Conservation (phyloP, 2,797 vertebrate species). For the Megaceryle alcyon region DNA sequence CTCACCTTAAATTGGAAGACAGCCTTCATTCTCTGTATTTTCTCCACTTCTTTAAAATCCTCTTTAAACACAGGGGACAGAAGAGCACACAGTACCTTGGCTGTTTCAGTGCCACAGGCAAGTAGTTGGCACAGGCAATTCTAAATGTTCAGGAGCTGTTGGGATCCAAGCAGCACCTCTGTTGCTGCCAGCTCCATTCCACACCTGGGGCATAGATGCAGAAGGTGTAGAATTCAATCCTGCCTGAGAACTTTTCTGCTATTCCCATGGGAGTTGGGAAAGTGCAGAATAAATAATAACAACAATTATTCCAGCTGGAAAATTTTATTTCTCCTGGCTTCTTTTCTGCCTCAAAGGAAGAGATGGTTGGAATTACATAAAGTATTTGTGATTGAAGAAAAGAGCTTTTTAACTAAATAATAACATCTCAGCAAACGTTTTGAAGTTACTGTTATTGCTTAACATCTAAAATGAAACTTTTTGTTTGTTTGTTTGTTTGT, state of each 20-base stretch:
- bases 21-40: not conserved
- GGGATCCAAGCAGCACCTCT: not conserved
- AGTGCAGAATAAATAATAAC: conserved; percentile 21
- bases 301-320: conserved; percentile 32
- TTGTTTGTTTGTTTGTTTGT: not conserved
- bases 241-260: not conserved
- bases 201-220: not conserved
- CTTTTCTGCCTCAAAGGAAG: conserved; percentile 3
- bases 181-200: not conserved
- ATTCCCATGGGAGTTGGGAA: not conserved
- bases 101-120: not conserved
- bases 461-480: conserved; percentile 39
- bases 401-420: conserved; percentile 19
- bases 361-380: conserved; percentile 30
- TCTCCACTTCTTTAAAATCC: not conserved
- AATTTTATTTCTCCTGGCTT: conserved; percentile 22
- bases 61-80: not conserved
- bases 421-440: not conserved
- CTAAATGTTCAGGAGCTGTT: not conserved
- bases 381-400: conserved; percentile 24
- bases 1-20: not conserved
- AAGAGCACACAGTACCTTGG: not conserved
- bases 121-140: not conserved
- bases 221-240: not conserved
- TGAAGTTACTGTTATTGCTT: conserved; percentile 22